A percentile compares a stretch with the other conserved stretches of the same genome.
Conservation (phyloP, 2,888 invertebrate species). For the Tanypteryx hageni region DNA sequence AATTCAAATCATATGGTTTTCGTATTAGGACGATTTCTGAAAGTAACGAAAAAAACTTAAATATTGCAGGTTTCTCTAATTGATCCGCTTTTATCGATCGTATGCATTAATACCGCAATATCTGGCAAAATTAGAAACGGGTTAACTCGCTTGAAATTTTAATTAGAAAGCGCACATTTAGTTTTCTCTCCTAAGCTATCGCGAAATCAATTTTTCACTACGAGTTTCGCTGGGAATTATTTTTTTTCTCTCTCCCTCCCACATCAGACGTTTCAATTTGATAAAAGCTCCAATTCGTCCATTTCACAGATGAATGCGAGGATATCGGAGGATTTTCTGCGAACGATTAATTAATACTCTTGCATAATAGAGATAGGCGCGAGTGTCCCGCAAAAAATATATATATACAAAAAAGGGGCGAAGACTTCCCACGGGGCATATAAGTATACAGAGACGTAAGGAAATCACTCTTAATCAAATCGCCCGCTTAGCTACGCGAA, state of each 20-base stretch:
- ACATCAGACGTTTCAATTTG: background rate
- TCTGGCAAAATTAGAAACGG: background rate
- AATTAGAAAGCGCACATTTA: background rate
- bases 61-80: too few relatives aligned
- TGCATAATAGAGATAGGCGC: background rate
- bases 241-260: background rate
- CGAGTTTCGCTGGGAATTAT: background rate
- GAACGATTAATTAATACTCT: constrained; percentile 17
- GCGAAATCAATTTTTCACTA: background rate
- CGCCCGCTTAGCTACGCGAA: too few relatives aligned
- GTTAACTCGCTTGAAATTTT: background rate
- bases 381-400: background rate
- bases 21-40: too few relatives aligned
- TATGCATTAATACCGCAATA: too few relatives aligned
- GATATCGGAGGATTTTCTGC: background rate
- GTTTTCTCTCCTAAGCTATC: background rate
- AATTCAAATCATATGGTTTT: too few relatives aligned
- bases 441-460: too few relatives aligned
- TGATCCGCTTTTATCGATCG: too few relatives aligned
- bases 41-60: too few relatives aligned
- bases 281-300: constrained; percentile 14
- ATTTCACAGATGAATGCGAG: background rate
- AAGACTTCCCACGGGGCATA: too few relatives aligned
- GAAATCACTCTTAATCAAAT: too few relatives aligned
- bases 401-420: too few relatives aligned